Conservation (phyloP, 2,797 vertebrate genomes). For the Eutrigla gurnardus region DNA sequence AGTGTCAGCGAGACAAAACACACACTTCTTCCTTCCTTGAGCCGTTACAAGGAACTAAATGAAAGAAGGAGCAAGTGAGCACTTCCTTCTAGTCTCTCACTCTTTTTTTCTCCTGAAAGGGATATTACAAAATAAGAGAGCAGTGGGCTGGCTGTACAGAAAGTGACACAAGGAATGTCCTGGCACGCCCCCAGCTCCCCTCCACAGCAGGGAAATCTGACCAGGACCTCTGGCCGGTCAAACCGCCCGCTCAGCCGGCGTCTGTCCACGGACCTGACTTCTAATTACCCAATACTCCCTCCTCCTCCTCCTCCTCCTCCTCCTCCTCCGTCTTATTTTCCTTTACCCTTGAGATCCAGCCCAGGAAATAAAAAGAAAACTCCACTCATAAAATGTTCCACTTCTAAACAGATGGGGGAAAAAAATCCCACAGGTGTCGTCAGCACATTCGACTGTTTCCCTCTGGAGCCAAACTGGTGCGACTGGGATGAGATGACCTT, state of each 20-base stretch:
- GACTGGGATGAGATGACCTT: conserved; percentile 60
- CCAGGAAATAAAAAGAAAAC: not conserved
- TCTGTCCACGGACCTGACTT: conserved; percentile 43
- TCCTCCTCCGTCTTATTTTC: conserved; percentile 3
- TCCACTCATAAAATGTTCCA: not conserved
- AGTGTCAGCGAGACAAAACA: not conserved
- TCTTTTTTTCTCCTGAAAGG: conserved; percentile 47
- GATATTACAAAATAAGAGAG: conserved; percentile 67
- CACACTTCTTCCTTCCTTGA: conserved; percentile 18
- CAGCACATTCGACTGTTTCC: not conserved
- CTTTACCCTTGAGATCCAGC: conserved; percentile 12
- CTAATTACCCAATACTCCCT: conserved; percentile 49
- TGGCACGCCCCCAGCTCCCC: conserved; percentile 74
- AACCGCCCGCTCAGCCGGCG: conserved; percentile 27
- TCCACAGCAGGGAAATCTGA: conserved; percentile 64
- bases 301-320: conserved; percentile 10
- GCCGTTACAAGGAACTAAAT: conserved; percentile 52
- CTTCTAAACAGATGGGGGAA: no score
- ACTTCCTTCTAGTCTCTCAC: conserved; percentile 64
- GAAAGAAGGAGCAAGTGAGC: conserved; percentile 50
- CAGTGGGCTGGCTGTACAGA: conserved; percentile 74
- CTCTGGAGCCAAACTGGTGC: conserved; percentile 45
- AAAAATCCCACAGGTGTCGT: no score
- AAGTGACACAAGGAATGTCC: conserved; percentile 78
- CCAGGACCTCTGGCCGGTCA: conserved; percentile 57